Base-by-base conservation (phyloP, 2,113 vertebrate genomes). In the Alethe diademata region DNA sequence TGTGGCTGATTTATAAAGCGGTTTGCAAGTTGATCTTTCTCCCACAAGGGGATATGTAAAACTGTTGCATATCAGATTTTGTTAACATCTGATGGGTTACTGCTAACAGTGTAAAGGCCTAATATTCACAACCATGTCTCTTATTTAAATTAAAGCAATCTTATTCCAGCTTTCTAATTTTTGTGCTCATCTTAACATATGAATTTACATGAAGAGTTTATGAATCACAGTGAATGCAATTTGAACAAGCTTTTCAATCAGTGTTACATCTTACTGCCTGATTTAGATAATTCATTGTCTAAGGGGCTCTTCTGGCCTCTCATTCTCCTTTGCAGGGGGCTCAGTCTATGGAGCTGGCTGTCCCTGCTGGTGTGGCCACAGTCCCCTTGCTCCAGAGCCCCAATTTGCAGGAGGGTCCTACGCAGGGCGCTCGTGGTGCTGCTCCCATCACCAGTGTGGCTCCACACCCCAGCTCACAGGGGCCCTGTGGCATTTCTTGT, bases 51-150 rank as follows among this genome's bases (percentile, higher is more conserved):
- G 97, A 98, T 98, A 98, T 98, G 97, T 98, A 98, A 98, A 98
- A 98, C 97, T 98, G 97, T 98, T 98, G 97, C 98, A 97, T 98
- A 98, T 98, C 98, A 98, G 98, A 98, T 98, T 98, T 97, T 98
- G 98, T 98, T 98, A 98, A 96, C 97, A 96, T 97, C 97, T 97
- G 97, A 97, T 97, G 97, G 97, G 96, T 94, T 94, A 85, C 95
- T 95, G 96, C 97, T 97, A 97, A 95, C 97, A 95, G 88, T 93
- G 92, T 97, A 97, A 97, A 96, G 97, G 93, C 93, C 96, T 97
- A 97, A 96, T 93, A 97, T 97, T 97, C 98, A 96, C 92, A 97
- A 95, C 96, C 97, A 96, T 98, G 97, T 97, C 97, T 97, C 97
- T 97, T 97, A 98, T 97, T 98, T 98, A 98, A 98, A 98, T 98